Base-by-base conservation (phyloP, 2,888 invertebrate species). In the Scaptomyza flava region DNA sequence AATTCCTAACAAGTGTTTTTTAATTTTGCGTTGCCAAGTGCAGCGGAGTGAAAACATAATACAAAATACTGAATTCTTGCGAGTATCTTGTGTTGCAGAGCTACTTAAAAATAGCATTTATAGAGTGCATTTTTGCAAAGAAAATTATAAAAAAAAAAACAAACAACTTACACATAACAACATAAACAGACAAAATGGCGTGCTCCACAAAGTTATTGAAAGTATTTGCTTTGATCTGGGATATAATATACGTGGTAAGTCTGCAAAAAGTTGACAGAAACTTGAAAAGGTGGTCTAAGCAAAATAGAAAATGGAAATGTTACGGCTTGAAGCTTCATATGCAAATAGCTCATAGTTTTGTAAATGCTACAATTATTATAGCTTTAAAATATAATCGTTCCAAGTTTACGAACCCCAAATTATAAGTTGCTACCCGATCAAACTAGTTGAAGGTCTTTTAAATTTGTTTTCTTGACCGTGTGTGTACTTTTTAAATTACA, bases 221-320 rank as follows among this genome's bases (percentile, higher is more conserved):
- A 80, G 52, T 79, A 6, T 79, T 87, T 50, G 59, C 91, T 31
- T 66, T 90, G 14, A 58, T 89, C 61, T 87, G 87, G 79, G 90
- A 91, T 79, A 68, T 79, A 41, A 73, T 90, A n/a, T 90, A 89
- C 81, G 78, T 79, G 75, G 90, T 91, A 65, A 85, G 90, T 80
- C 20, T n/a, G 5, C 20, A 43, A 30, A 47, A 58, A 20, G 27
- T 58, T 34, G 33, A 14, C 30, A 23, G 66, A 58, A 66, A 77
- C 48, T 30, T 34, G 64, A 72, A 53, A 41, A 47, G 34, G n/a
- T 7, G 1, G n/a, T 9, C 34, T 6, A 9, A 14, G 6, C 27
- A 41, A 52, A 47, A 11, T 12, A 38, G 33, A 34, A 68, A 67
- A 56, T 64, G 53, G 36, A 77, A 57, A 42, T 34, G 12, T 12